Base-by-base conservation (phyloP, 2,888 invertebrate species). In the Tipula vernalis region DNA sequence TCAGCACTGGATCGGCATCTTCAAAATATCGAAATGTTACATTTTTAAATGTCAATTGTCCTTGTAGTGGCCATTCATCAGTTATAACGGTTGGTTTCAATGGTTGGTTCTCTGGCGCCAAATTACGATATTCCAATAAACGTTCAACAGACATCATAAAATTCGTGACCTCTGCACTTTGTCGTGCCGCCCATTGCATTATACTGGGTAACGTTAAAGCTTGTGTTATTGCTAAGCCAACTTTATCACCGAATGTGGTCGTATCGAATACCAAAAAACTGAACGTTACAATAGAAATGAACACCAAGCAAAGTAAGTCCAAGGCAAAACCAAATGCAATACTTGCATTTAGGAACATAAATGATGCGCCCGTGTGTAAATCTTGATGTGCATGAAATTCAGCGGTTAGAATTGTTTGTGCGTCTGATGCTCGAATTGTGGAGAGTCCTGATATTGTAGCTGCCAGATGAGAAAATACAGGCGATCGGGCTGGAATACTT, bases 1-100 rank as follows among this genome's bases (percentile, higher is more conserved):
- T 94, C 87, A 98, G 93, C 47, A 97, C 97, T 71, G 97, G 93
- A 89, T 97, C 96, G 87, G 96, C 92, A n/a, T 95, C 96, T 88
- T 95, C 93, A 88, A 96, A 93, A 92, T 98, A 97, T 2, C 96
- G 93, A 86, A 95, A 90, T 51, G 91, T 92, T 88, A 94, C 91
- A 71, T 93, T 89, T 47, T 91, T 90, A 88, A 94, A 94, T 71
- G 89, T 89, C 36, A 94, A 91, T 88, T 90, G 90, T 6, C 94
- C 94, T 3, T 91, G 89, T 0, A 88, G 88, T 0, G 94, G 94
- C 94, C 94, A 94, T 4, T 57, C 47, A 86, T 88, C 87, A 1
- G 87, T 10, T 13, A 88, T 8, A 39, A 86, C 87, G 3, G 83
- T 51, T 6, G 85, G 71, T 87, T 89, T 89, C 6, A 88, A 88